These are phyloP conservation scores for Chloropsis hardwickii DNA, from an alignment of 2,113 vertebrate species.

Conservation along the genomic window DNA sequence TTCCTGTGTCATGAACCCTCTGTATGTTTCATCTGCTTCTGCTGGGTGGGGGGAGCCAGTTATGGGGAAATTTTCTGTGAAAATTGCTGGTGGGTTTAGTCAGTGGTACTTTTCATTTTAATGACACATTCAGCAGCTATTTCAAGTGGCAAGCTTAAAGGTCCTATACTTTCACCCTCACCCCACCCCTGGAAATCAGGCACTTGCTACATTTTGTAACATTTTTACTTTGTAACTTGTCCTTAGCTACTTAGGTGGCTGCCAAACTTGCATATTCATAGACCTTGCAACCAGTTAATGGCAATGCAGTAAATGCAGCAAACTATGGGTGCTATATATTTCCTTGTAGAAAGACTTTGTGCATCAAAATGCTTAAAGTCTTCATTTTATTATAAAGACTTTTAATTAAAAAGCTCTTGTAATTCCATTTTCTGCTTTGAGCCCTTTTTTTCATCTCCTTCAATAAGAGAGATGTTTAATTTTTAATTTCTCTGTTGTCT, in stretches of 20 bases:
- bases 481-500: conserved; percentile 1
- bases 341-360: not conserved
- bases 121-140: not conserved
- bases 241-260: not conserved
- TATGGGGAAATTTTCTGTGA: not conserved
- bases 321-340: not conserved
- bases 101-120: not conserved
- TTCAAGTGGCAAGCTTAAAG: not conserved
- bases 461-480: not conserved
- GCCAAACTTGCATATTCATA: not conserved
- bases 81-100: not conserved
- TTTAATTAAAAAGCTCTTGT: not conserved
- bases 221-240: not conserved
- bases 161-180: not conserved
- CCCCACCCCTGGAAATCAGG: not conserved
- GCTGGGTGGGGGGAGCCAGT: not conserved
- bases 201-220: not conserved
- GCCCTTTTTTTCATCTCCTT: not conserved
- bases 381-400: not conserved
- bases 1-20: not conserved
- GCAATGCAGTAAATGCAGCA: not conserved
- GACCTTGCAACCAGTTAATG: not conserved
- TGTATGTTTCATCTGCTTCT: not conserved
- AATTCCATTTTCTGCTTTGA: conserved; percentile 18
- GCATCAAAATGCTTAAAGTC: not conserved